Conservation (phyloP, 2,113 vertebrate species). For the Apaloderma vittatum region DNA sequence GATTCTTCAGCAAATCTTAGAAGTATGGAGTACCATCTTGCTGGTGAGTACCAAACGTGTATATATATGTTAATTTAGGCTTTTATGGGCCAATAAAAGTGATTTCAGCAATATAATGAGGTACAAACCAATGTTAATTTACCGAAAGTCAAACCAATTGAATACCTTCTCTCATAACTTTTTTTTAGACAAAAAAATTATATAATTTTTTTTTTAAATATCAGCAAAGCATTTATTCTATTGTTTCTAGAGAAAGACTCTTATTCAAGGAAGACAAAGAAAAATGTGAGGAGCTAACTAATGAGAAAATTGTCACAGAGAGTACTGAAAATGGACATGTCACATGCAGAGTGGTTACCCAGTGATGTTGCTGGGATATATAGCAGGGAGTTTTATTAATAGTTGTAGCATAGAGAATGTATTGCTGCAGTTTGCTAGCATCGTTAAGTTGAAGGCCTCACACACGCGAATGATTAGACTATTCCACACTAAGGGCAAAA, state of each 20-base stretch:
- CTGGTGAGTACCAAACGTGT: not conserved
- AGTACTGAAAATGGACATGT: not conserved
- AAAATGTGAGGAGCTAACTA: not conserved
- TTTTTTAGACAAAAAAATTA: not conserved
- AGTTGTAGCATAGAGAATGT: too few species aligned
- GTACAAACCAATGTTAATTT: not conserved
- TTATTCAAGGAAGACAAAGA: not conserved
- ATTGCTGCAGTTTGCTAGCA: not conserved
- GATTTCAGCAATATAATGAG: not conserved
- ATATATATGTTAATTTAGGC: not conserved
- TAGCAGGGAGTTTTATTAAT: not conserved
- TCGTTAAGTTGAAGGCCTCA: not conserved
- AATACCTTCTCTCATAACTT: not conserved
- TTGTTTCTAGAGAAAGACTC: not conserved
- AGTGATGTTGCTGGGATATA: not conserved
- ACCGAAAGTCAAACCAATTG: not conserved
- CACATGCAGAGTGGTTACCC: not conserved
- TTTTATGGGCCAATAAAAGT: not conserved
- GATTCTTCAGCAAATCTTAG: not conserved
- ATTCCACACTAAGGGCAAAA: not conserved
- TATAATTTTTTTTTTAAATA: not conserved
- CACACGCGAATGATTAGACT: not conserved
- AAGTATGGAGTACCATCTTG: not conserved
- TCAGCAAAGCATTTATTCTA: not conserved
- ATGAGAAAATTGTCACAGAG: not conserved